Evolutionary conservation across 2,797 vertebrate species (phyloP).

Genomic region (Trachops cirrhosus): DNA sequence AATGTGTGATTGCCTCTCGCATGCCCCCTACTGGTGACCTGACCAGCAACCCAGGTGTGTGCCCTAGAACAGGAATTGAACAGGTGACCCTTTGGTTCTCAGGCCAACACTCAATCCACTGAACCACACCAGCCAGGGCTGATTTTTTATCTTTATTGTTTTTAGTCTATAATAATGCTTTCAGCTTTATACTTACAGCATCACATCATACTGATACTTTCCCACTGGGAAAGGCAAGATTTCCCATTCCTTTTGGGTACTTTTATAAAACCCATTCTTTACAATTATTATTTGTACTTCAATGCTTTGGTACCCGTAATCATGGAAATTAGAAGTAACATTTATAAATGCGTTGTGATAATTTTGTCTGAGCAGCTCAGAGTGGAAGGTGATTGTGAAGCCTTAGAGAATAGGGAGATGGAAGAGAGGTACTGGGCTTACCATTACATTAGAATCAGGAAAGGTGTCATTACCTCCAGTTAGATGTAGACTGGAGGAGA

Average conservation of each 20-base stretch:
- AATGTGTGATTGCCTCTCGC: too few species aligned
- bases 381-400: background rate
- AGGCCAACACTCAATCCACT: too few species aligned
- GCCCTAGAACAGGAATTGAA: too few species aligned
- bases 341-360: background rate
- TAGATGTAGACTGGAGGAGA: background rate
- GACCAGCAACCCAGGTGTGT: too few species aligned
- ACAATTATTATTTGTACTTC: background rate
- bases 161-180: background rate
- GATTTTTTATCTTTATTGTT: background rate
- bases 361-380: background rate
- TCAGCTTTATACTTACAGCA: background rate
- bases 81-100: too few species aligned
- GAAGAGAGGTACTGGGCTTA: background rate
- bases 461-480: background rate
- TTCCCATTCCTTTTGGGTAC: background rate
- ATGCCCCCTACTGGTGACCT: too few species aligned
- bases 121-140: background rate
- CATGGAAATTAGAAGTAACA: background rate
- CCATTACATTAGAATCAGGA: background rate
- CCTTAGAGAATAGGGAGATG: background rate
- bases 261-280: background rate
- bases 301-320: background rate
- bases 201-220: background rate
- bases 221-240: background rate